phyloP scores from a whole-genome alignment of 2,888 invertebrate species.

The Uloborus plumipes region DNA sequence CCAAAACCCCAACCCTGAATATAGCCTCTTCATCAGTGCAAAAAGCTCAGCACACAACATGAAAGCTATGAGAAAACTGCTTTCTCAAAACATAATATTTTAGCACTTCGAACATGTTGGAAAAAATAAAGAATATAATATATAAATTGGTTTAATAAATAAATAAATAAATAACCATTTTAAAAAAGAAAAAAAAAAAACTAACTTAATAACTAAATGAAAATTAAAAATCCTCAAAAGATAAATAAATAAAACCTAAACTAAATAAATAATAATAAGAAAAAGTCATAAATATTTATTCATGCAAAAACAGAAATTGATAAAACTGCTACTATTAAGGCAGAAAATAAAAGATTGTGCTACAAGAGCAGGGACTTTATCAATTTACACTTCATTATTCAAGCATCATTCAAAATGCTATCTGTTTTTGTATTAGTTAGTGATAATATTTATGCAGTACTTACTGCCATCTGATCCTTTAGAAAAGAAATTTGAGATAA shows the following conservation, averaged over 20 bases:
- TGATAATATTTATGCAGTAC: no score
- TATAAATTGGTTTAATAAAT: no score
- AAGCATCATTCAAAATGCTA: neutral
- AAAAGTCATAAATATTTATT: conserved; percentile 55
- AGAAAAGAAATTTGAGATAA: conserved; percentile 79
- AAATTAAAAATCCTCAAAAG: neutral
- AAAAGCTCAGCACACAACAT: no score
- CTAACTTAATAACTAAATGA: neutral
- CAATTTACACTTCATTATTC: neutral
- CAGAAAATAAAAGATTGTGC: no score
- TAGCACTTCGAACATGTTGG: no score
- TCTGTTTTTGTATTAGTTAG: neutral
- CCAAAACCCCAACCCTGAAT: no score
- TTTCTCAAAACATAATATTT: neutral
- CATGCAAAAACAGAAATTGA: no score
- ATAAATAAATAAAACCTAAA: neutral
- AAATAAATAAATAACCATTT: neutral
- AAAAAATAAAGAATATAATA: no score
- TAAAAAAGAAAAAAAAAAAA: neutral
- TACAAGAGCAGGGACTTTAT: neutral
- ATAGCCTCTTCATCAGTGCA: no score
- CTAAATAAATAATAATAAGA: neutral
- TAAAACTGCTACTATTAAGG: no score
- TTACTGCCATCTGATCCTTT: conserved; percentile 73
- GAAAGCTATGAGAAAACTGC: no score